Evolutionary conservation across 1,140 invertebrate species (phyloP).

Genomic region (Drosophila sechellia): DNA sequence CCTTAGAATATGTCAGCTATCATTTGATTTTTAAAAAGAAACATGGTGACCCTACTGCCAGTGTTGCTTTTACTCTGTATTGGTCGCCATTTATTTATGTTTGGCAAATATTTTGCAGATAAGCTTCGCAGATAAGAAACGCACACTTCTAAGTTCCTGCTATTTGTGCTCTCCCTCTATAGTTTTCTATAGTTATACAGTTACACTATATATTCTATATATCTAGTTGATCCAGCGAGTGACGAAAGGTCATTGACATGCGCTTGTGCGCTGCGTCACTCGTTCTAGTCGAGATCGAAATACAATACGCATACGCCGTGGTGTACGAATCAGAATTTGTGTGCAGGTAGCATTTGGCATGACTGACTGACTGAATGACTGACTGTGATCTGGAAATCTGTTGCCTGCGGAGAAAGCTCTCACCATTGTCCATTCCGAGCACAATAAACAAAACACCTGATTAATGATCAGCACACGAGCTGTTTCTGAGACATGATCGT

Average conservation of each 20-base stretch:
- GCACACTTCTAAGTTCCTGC: slow-evolving; percentile 4
- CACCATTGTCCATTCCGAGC: slow-evolving; percentile 55
- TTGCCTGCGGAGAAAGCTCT: slow-evolving; percentile 52
- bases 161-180: slow-evolving; percentile 3
- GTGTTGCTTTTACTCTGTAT: slow-evolving; percentile 3
- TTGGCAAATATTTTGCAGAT: slow-evolving; percentile 52
- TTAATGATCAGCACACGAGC: slow-evolving; percentile 52
- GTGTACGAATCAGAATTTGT: slow-evolving; percentile 6
- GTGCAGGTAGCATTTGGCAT: background rate
- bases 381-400: background rate
- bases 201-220: slow-evolving; percentile 8
- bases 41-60: slow-evolving; percentile 14
- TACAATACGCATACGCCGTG: slow-evolving; percentile 18
- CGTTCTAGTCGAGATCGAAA: slow-evolving; percentile 20
- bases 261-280: slow-evolving; percentile 50
- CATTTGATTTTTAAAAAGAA: too few species aligned
- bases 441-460: slow-evolving; percentile 40
- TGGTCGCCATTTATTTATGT: slow-evolving; percentile 46
- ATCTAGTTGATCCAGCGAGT: slow-evolving; percentile 32
- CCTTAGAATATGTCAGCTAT: too few species aligned
- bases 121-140: slow-evolving; percentile 33
- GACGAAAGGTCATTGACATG: slow-evolving; percentile 68
- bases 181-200: slow-evolving; percentile 1
- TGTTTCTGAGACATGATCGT: slow-evolving; percentile 5
- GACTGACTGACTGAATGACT: too few species aligned